A percentile compares a stretch with the other conserved stretches of the same genome.
Evolutionary conservation across 2,797 vertebrate genomes (phyloP).

Genomic region (Poeciliopsis gracilis): DNA sequence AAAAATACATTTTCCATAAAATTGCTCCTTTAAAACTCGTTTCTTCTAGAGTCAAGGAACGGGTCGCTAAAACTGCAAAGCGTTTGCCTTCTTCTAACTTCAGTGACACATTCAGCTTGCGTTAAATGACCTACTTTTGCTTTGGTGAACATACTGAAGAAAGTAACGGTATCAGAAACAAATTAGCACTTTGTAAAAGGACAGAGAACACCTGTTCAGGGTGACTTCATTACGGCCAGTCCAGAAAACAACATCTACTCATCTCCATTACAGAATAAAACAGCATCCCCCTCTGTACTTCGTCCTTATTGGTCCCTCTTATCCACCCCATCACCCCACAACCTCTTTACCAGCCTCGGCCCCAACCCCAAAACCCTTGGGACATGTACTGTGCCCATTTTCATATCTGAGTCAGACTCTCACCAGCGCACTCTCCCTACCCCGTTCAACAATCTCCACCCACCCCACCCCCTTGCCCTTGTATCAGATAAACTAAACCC

Average conservation of each 20-base stretch:
- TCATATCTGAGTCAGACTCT: conserved; percentile 65
- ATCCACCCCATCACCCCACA: conserved; percentile 47
- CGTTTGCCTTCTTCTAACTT: not conserved
- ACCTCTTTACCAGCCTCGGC: conserved; percentile 50
- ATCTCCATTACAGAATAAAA: conserved; percentile 23
- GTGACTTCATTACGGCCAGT: conserved; percentile 2
- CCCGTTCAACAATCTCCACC: conserved; percentile 23
- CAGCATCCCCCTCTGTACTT: conserved; percentile 10
- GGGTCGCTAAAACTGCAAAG: not conserved
- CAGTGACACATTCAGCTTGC: not conserved
- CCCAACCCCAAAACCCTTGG: conserved; percentile 63
- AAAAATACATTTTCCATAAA: too few species aligned
- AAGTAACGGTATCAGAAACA: not conserved
- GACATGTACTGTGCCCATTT: conserved; percentile 74
- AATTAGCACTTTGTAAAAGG: not conserved
- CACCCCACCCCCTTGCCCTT: conserved; percentile 32
- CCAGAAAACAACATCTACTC: conserved; percentile 1
- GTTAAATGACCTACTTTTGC: not conserved
- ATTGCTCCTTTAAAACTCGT: not conserved
- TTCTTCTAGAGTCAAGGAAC: not conserved
- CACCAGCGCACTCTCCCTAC: conserved; percentile 26
- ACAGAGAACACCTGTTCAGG: not conserved
- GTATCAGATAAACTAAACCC: conserved; percentile 62
- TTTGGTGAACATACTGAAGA: not conserved
- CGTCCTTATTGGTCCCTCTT: conserved; percentile 26